Conservation (phyloP, 2,113 vertebrate genomes). For the Phyllopteryx taeniolatus region DNA sequence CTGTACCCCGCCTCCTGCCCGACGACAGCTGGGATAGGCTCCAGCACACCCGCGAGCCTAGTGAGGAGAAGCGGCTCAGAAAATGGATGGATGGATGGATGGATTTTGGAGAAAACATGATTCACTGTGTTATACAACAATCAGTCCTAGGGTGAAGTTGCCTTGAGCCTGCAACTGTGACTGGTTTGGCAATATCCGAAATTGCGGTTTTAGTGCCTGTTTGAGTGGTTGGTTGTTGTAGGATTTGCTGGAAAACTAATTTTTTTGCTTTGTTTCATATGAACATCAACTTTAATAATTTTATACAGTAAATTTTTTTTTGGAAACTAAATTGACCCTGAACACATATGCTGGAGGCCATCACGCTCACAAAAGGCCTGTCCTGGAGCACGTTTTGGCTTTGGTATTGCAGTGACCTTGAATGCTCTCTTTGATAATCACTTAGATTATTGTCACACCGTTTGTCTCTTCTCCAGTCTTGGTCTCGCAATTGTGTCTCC, state of each 20-base stretch:
- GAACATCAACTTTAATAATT: too few species aligned
- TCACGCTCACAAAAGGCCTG: background rate
- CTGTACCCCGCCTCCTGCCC: too few species aligned
- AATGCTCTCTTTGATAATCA: background rate
- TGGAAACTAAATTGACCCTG: too few species aligned
- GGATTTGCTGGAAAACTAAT: too few species aligned
- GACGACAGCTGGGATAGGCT: too few species aligned
- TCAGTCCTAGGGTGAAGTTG: background rate
- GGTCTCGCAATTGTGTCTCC: background rate
- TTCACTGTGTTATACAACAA: background rate
- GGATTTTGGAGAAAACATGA: background rate
- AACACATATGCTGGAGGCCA: background rate
- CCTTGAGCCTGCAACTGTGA: background rate
- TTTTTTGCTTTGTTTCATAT: too few species aligned
- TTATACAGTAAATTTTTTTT: too few species aligned
- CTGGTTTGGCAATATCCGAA: background rate
- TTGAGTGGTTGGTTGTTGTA: background rate
- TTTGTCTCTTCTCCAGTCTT: background rate
- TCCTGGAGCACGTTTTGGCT: background rate
- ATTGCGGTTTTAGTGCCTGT: background rate
- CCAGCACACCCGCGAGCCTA: too few species aligned
- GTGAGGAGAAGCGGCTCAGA: too few species aligned
- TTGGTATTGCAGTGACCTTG: conserved; percentile 2
- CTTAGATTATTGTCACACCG: conserved; percentile 20
- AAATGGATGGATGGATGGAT: too few species aligned